Conservation (phyloP, 2,113 vertebrate species). For the Chaenogobius annularis region DNA sequence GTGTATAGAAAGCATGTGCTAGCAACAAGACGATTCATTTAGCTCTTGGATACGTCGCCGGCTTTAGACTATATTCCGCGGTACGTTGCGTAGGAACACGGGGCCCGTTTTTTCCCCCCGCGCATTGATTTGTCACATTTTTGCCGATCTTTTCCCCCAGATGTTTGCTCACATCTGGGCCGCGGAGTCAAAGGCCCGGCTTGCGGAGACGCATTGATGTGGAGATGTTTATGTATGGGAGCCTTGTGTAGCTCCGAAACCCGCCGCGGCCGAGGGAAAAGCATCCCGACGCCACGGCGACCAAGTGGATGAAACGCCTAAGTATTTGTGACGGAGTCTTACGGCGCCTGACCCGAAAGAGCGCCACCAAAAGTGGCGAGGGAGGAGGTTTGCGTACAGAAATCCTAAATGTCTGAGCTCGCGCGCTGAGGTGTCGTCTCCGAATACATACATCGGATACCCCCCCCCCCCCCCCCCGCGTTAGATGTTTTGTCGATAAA, state of each 20-base stretch:
- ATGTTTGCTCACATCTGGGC: conserved; percentile 14
- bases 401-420: neutral
- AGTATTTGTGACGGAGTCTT: conserved; percentile 56
- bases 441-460: neutral
- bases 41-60: neutral
- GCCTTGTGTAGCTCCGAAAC: conserved; percentile 43
- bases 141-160: neutral
- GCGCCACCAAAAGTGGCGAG: neutral
- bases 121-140: conserved; percentile 2
- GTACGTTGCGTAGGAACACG: neutral
- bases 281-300: conserved; percentile 41
- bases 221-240: neutral
- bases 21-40: neutral
- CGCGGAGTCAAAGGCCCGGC: neutral
- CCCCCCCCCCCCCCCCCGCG: no score
- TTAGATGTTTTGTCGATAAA: no score
- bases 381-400: neutral
- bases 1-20: neutral
- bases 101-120: neutral
- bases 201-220: conserved; percentile 13
- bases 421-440: neutral
- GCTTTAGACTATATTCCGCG: neutral
- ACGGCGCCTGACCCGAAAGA: neutral
- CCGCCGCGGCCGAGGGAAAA: conserved; percentile 54
- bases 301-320: conserved; percentile 69